Base-by-base conservation (phyloP, 2,797 vertebrate species). In the Lithobates sylvaticus region DNA sequence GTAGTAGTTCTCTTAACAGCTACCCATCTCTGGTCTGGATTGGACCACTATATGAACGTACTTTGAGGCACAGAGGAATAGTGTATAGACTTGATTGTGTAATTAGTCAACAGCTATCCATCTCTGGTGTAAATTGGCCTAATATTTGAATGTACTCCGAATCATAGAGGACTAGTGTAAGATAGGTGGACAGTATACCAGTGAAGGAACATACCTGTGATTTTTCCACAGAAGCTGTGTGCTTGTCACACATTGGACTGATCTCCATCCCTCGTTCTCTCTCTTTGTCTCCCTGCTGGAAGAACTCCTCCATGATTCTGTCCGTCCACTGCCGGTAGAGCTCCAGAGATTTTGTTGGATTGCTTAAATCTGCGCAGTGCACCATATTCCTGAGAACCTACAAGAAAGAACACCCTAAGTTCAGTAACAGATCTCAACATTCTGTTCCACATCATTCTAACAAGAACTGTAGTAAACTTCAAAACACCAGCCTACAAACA, bases 251-350 rank as follows among this genome's bases (percentile, higher is more conserved):
- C 98, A 99, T 99, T 0, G 98, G 97, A 89, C 98, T 99, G 90
- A 99, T 98, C 88, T 99, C 98, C 97, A 99, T 99, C 6, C 98
- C 98, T 1, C 97, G 94, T 88, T 99, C 97, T 72, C 98, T 88
- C 89, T 99, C 98, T 39, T 97, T 94, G 95, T 99, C 98, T 50
- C 98, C 98, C 91, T 99, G 98, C 88, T 99, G 97, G 94, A 99
- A 99, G 93, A 99, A 99, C 90, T 99, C 98, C 1, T 99, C 96
- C 98, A 99, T 99, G 93, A 99, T 99, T 84, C 98, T 94, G 94
- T 99, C 96, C 0, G 98, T 99, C 98, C 98, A 99, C 89, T 99
- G 98, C 18, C 96, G 94, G 92, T 99, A 99, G 83, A 99, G 91
- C 88, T 98, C 98, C 93, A 99, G 93, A 2, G 98, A 97, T 89